These are phyloP conservation scores for Chiloscyllium punctatum DNA, from an alignment of 2,797 vertebrate genomes.

Conservation along the genomic window DNA sequence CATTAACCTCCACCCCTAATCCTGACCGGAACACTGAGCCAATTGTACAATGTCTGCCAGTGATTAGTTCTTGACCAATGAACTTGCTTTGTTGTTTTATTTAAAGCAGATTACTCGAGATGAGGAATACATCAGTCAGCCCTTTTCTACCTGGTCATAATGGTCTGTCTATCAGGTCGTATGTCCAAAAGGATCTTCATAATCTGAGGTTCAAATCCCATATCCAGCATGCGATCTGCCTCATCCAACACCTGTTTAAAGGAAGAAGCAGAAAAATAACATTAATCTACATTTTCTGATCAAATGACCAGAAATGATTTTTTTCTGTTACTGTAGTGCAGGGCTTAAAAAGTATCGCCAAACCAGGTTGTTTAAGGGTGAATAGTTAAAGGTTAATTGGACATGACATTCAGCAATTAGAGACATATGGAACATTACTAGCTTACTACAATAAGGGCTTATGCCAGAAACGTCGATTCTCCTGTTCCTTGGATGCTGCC, in stretches of 20 bases:
- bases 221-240: conserved; percentile 93
- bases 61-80: background rate
- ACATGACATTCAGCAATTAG: too few species aligned
- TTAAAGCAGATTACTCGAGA: background rate
- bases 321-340: background rate
- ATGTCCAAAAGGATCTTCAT: conserved; percentile 93
- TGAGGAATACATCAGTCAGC: background rate
- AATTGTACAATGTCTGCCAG: background rate
- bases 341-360: too few species aligned
- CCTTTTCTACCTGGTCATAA: conserved; percentile 83
- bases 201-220: conserved; percentile 98
- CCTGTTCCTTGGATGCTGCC: too few species aligned
- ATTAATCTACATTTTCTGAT: too few species aligned
- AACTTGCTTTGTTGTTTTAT: background rate
- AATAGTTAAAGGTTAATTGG: too few species aligned
- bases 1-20: background rate
- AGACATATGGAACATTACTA: too few species aligned
- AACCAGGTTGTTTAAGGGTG: too few species aligned
- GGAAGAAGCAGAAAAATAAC: background rate
- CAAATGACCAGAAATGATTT: background rate
- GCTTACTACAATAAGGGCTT: too few species aligned
- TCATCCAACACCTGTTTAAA: conserved; percentile 82
- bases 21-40: background rate
- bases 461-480: too few species aligned
- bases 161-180: conserved; percentile 85